A percentile compares a stretch with the other conserved stretches of the same genome.
Conservation (phyloP, 2,113 vertebrate species). For the Boulengeromyrus knoepffleri region DNA sequence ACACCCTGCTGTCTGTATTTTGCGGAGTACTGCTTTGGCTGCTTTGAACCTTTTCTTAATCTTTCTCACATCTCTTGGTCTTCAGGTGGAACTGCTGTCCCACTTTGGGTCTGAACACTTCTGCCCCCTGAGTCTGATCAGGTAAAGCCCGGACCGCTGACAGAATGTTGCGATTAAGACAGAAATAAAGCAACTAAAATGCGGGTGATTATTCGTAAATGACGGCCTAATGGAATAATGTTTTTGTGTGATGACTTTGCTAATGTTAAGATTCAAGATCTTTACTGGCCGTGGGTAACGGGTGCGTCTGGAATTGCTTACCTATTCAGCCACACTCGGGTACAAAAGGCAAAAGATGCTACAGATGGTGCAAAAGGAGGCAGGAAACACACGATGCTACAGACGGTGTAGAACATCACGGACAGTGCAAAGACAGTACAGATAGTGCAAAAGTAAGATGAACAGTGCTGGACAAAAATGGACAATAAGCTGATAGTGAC, state of each 20-base stretch:
- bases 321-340: neutral
- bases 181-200: neutral
- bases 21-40: neutral
- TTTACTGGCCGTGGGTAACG: neutral
- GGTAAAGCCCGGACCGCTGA: constrained; percentile 56
- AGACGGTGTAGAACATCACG: neutral
- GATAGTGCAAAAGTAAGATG: neutral
- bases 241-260: neutral
- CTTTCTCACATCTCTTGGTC: constrained; percentile 33
- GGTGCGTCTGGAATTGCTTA: neutral
- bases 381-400: too few relatives aligned
- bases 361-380: neutral
- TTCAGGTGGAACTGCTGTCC: constrained; percentile 89
- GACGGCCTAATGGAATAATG: neutral
- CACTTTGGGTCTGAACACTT: constrained; percentile 98
- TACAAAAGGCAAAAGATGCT: neutral
- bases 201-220: neutral
- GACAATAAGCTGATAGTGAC: neutral
- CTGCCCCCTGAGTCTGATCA: constrained; percentile 95
- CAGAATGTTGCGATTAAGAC: neutral
- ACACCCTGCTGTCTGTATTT: neutral
- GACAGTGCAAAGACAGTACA: neutral
- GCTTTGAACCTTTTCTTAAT: neutral
- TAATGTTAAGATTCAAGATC: neutral
- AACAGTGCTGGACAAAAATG: neutral